Evolutionary conservation across 2,888 invertebrate species (phyloP).

Genomic region (Stegana nigrithorax): DNA sequence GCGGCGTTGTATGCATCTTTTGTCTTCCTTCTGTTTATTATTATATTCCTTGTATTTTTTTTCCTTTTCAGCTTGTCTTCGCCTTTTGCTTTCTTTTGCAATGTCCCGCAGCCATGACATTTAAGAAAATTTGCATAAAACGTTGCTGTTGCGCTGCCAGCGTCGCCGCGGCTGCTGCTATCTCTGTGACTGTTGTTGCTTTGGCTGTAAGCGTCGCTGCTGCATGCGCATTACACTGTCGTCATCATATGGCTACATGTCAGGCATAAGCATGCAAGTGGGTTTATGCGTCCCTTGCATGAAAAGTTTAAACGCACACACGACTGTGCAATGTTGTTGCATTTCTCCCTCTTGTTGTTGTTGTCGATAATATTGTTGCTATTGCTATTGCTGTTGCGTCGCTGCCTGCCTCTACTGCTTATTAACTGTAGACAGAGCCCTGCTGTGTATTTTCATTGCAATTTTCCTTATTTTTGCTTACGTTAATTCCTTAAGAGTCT

Average conservation of each 20-base stretch:
- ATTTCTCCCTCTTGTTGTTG: too few species aligned
- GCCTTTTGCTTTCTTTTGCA: too few species aligned
- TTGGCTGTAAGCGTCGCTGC: constrained; percentile 11
- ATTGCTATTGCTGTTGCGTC: too few species aligned
- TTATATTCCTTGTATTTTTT: not conserved
- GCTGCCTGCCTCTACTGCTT: not conserved
- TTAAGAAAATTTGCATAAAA: constrained; percentile 40
- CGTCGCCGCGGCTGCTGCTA: constrained; percentile 36
- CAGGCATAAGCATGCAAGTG: constrained; percentile 23
- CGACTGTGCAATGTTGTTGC: too few species aligned
- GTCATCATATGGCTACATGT: not conserved
- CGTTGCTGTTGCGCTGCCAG: constrained; percentile 26
- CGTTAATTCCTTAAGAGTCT: not conserved
- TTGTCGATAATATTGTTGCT: too few species aligned
- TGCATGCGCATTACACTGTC: too few species aligned
- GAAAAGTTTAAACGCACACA: not conserved
- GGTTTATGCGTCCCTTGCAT: too few species aligned
- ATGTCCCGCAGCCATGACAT: constrained; percentile 15
- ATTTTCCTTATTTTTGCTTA: not conserved
- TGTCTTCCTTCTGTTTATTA: not conserved
- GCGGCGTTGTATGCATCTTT: too few species aligned
- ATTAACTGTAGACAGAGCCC: not conserved
- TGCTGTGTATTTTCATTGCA: not conserved
- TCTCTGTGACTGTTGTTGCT: not conserved
- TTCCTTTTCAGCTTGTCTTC: too few species aligned